These are phyloP conservation scores for Microctenopoma steveboyesi DNA, from an alignment of 2,797 vertebrate species.

Conservation along the genomic window DNA sequence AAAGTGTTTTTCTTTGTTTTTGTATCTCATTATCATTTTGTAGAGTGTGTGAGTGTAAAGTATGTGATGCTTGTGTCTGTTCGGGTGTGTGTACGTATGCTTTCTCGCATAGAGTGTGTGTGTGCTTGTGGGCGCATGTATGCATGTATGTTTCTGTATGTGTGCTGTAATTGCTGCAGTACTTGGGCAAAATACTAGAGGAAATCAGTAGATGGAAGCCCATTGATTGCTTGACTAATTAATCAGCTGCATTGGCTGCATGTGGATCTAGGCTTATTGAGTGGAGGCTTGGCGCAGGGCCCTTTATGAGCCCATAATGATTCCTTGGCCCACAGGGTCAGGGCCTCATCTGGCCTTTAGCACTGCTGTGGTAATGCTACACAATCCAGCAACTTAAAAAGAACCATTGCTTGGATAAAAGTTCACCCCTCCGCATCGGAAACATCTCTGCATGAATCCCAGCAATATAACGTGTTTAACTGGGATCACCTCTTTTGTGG, in stretches of 20 bases:
- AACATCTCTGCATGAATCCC: constrained; percentile 28
- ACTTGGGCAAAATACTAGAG: constrained; percentile 65
- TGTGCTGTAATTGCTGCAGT: constrained; percentile 68
- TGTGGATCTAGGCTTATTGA: constrained; percentile 77
- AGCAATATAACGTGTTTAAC: constrained; percentile 27
- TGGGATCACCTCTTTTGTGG: constrained; percentile 27
- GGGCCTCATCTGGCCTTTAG: constrained; percentile 72
- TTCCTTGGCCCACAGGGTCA: constrained; percentile 72
- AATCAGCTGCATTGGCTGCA: constrained; percentile 80
- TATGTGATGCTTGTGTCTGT: constrained; percentile 48
- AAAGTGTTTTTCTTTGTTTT: constrained; percentile 77
- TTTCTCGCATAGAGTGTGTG: constrained; percentile 19
- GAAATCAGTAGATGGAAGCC: constrained; percentile 71
- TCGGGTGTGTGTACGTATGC: constrained; percentile 25
- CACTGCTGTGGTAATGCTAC: constrained; percentile 57
- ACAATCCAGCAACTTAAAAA: constrained; percentile 52
- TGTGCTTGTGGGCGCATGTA: constrained; percentile 15
- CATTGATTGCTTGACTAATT: constrained; percentile 83
- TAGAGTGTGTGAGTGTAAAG: constrained; percentile 41
- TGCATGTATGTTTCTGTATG: constrained; percentile 13
- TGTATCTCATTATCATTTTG: constrained; percentile 72
- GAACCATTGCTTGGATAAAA: constrained; percentile 23
- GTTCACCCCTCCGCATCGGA: constrained; percentile 9
- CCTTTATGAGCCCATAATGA: constrained; percentile 81
- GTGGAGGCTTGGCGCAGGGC: constrained; percentile 70